Conservation (phyloP, 2,797 vertebrate genomes). For the Sarcoramphus papa region DNA sequence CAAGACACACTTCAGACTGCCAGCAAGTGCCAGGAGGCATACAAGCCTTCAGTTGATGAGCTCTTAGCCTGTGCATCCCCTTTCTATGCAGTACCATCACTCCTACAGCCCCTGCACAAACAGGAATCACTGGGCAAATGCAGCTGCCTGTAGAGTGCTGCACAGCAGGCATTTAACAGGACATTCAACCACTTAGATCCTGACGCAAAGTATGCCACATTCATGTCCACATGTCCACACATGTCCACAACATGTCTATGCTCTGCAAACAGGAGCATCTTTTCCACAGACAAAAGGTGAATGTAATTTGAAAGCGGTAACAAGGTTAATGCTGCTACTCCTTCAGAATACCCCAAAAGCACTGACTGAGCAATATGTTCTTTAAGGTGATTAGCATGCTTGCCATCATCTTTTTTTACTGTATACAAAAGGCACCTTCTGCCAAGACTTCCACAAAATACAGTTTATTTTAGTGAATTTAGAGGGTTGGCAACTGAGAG, state of each 20-base stretch:
- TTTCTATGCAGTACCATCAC: not conserved
- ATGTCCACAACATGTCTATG: rapidly evolving
- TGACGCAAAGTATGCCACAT: rapidly evolving
- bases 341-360: not conserved
- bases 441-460: not conserved
- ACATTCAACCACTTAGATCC: not conserved
- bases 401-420: not conserved
- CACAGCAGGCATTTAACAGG: not conserved
- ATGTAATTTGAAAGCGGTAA: not conserved
- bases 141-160: not conserved
- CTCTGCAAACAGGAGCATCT: not conserved
- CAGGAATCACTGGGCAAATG: not conserved
- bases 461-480: not conserved
- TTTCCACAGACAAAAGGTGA: not conserved
- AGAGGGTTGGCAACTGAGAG: not conserved
- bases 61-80: not conserved
- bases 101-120: not conserved
- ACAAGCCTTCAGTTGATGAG: not conserved
- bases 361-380: not conserved
- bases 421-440: not conserved
- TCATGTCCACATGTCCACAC: not conserved
- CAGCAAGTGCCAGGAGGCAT: not conserved
- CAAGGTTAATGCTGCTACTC: not conserved
- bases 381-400: not conserved
- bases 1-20: not conserved